phyloP scores from a whole-genome alignment of 2,888 invertebrate species.

The Sarcophaga carnaria region DNA sequence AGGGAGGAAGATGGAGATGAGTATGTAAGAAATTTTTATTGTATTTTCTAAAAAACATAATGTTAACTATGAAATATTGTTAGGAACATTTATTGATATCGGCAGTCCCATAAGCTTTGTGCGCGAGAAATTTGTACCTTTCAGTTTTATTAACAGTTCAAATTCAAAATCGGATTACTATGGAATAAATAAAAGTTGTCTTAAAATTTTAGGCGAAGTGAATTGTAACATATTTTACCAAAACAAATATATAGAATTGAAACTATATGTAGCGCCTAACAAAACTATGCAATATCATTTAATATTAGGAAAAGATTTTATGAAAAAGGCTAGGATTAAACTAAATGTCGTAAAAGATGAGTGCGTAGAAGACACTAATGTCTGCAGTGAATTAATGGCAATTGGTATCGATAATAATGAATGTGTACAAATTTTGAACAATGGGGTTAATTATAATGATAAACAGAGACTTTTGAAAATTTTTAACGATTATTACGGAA shows the following conservation, averaged over 20 bases:
- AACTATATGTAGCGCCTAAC: slow-evolving; percentile 63
- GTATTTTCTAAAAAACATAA: slow-evolving; percentile 53
- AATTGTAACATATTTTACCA: slow-evolving; percentile 40
- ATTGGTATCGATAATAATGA: slow-evolving; percentile 42
- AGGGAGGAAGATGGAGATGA: slow-evolving; percentile 41
- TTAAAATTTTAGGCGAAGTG: slow-evolving; percentile 50
- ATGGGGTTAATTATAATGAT: slow-evolving; percentile 20
- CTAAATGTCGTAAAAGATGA: slow-evolving; percentile 2
- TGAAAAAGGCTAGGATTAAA: slow-evolving; percentile 23
- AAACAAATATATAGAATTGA: slow-evolving; percentile 49
- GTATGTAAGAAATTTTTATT: slow-evolving; percentile 66
- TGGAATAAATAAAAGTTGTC: slow-evolving; percentile 56
- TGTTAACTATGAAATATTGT: slow-evolving; percentile 56
- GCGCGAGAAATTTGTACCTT: slow-evolving; percentile 47
- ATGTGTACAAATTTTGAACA: slow-evolving; percentile 17
- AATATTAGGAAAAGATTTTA: slow-evolving; percentile 61
- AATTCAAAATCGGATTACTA: slow-evolving; percentile 12
- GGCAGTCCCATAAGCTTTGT: slow-evolving; percentile 63
- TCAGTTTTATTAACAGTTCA: slow-evolving; percentile 18
- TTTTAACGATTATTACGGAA: slow-evolving; percentile 48
- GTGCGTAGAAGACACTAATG: background rate
- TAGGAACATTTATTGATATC: slow-evolving; percentile 65
- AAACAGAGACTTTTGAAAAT: slow-evolving; percentile 22
- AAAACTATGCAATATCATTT: slow-evolving; percentile 56
- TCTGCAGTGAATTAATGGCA: slow-evolving; percentile 26